Conservation (phyloP, 37 sponge, comb jelly and placozoan genomes). For the Cliona cf. orientalis region DNA sequence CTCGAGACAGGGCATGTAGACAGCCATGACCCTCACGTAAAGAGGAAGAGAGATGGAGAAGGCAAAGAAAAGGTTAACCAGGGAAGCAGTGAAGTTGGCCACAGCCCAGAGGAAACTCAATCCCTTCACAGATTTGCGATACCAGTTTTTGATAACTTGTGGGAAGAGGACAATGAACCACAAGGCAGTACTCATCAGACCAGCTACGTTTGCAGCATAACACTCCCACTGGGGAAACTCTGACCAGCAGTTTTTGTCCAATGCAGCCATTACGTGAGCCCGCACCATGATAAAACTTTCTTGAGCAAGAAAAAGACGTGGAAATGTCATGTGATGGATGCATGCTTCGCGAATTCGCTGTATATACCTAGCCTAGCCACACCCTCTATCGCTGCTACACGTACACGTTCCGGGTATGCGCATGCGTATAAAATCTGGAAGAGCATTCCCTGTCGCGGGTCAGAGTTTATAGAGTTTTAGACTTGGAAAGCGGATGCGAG, state of each 20-base stretch:
- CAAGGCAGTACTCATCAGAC: conserved; percentile 39
- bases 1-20: conserved; percentile 52
- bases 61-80: conserved; percentile 59
- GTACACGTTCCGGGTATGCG: too few relatives aligned
- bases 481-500: too few relatives aligned
- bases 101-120: conserved; percentile 65
- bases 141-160: conserved; percentile 55
- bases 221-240: conserved; percentile 27
- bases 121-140: conserved; percentile 38
- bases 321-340: too few relatives aligned
- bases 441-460: too few relatives aligned
- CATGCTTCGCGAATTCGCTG: too few relatives aligned
- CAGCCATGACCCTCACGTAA: conserved; percentile 22
- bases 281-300: too few relatives aligned
- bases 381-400: too few relatives aligned
- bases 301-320: too few relatives aligned
- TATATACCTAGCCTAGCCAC: too few relatives aligned
- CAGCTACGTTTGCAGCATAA: conserved; percentile 28
- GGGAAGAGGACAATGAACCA: conserved; percentile 62
- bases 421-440: too few relatives aligned
- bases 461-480: too few relatives aligned
- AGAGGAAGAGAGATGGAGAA: conserved; percentile 36
- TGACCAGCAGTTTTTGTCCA: conserved; percentile 28
- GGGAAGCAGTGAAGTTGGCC: conserved; percentile 66
- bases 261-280: too few relatives aligned